Evolutionary conservation across 2,888 invertebrate genomes (phyloP), one percentile per base, ranked within the genome.

Genomic region (Apotomis capreana): DNA sequence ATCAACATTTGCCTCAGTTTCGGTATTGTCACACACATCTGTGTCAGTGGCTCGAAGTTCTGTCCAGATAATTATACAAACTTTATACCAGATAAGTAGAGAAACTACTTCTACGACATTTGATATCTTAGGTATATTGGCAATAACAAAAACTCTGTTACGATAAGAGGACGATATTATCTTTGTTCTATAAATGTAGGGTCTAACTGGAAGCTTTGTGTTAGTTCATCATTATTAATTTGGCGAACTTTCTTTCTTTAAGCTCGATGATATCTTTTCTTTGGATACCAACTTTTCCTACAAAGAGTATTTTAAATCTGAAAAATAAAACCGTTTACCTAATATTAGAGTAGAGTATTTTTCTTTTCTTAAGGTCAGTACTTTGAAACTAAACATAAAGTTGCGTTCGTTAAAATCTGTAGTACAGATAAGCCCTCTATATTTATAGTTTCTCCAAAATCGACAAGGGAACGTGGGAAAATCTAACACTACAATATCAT

Each of bases 1-100:
- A 80, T 79, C 77, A 71, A 73, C 74, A 76, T 79, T 61, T 57
- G 55, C 61, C 44, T 46, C 12, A 15, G 40, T 40, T 51, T 58
- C 36, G 4, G 15, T 13, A 57, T 69, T 63, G 37, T 63, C 57
- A 63, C 37, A 12, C 36, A 5, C 57, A 8, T 40, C 51, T 26
- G 5, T n/a, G 57, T 46, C 9, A 4, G 49, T 37, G 9, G 57
- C 36, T 65, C 12, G 26, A 55, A 64, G 64, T 55, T 55, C 4
- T 36, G 44, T 55, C 46, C 8, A 44, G 54, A 64, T 64, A 54
- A 44, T 26, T 3, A 9, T 4, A 49, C 3, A 6, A 49, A 49
- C 10, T 49, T 49, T 12, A 9, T 49, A 9, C 9, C 1, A 8
- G 49, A 49, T 49, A 49, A 49, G 49, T 9, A 49, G 9, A 49